phyloP scores from a whole-genome alignment of 2,888 invertebrate species.

The Leptopilina myrica region DNA sequence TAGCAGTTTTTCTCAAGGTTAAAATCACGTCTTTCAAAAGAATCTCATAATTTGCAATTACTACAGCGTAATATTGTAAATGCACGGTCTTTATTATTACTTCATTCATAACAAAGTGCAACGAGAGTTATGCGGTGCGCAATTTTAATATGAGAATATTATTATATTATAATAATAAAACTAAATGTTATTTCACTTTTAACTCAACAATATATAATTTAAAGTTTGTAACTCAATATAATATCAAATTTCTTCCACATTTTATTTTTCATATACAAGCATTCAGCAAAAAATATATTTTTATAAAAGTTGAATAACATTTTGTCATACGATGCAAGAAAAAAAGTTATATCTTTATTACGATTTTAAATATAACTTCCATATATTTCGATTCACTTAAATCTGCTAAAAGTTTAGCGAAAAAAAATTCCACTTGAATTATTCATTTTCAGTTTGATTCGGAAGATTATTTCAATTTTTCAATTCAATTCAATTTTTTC shows the following conservation, averaged over 20 bases:
- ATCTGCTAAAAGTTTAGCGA: too few relatives aligned
- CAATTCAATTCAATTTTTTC: too few relatives aligned
- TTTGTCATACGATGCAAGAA: too few relatives aligned
- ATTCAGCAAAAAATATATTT: background rate
- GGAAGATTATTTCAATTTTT: too few relatives aligned
- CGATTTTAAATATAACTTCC: too few relatives aligned
- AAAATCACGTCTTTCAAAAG: constrained; percentile 15
- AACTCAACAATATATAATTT: background rate
- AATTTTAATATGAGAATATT: constrained; percentile 14
- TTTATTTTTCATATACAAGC: background rate
- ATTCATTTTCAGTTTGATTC: too few relatives aligned
- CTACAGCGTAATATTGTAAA: background rate
- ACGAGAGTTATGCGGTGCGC: background rate
- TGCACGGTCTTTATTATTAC: constrained; percentile 5
- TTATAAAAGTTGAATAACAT: background rate
- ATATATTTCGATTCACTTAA: too few relatives aligned
- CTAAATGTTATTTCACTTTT: background rate
- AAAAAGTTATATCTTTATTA: too few relatives aligned
- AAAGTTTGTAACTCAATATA: too few relatives aligned
- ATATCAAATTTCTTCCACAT: too few relatives aligned
- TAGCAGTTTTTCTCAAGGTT: constrained; percentile 9
- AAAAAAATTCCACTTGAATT: too few relatives aligned
- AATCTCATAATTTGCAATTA: constrained; percentile 6
- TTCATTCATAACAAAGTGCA: constrained; percentile 30
- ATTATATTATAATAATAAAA: background rate